Evolutionary conservation across 2,888 invertebrate species (phyloP).

Genomic region (Drosophila paranaensis): DNA sequence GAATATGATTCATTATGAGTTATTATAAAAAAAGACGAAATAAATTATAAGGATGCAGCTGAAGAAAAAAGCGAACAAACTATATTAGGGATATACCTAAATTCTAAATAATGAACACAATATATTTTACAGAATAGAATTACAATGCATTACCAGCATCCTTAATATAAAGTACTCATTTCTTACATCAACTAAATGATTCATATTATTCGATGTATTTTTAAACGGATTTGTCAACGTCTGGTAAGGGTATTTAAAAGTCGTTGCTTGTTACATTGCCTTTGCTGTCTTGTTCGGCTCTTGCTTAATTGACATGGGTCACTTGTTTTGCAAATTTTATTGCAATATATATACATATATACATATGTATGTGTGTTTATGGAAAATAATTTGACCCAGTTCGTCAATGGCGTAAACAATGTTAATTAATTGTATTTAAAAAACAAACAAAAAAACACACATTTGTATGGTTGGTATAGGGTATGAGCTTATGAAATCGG

Average conservation of each 20-base stretch:
- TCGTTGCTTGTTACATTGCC: not conserved
- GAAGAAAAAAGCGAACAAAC: too few relatives aligned
- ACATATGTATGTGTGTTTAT: slow-evolving; percentile 14
- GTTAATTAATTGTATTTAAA: slow-evolving; percentile 65
- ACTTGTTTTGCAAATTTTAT: slow-evolving; percentile 55
- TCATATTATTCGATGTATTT: not conserved
- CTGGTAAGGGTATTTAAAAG: slow-evolving; percentile 24
- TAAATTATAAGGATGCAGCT: too few relatives aligned
- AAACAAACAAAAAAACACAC: slow-evolving; percentile 2
- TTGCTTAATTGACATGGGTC: slow-evolving; percentile 58
- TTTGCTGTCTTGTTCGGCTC: not conserved
- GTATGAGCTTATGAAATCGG: not conserved
- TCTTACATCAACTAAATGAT: not conserved
- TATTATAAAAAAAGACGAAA: too few relatives aligned
- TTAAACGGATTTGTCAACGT: not conserved
- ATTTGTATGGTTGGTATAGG: slow-evolving; percentile 15
- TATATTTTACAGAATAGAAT: too few relatives aligned
- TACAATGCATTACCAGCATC: too few relatives aligned
- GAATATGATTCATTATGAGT: too few relatives aligned
- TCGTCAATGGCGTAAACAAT: slow-evolving; percentile 69
- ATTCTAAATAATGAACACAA: too few relatives aligned
- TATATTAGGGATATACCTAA: too few relatives aligned
- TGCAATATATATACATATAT: slow-evolving; percentile 6
- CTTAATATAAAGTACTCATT: too few relatives aligned
- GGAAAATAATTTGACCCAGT: slow-evolving; percentile 55